Evolutionary conservation across 2,113 vertebrate species (phyloP).

Genomic region (Campylomormyrus numenius): DNA sequence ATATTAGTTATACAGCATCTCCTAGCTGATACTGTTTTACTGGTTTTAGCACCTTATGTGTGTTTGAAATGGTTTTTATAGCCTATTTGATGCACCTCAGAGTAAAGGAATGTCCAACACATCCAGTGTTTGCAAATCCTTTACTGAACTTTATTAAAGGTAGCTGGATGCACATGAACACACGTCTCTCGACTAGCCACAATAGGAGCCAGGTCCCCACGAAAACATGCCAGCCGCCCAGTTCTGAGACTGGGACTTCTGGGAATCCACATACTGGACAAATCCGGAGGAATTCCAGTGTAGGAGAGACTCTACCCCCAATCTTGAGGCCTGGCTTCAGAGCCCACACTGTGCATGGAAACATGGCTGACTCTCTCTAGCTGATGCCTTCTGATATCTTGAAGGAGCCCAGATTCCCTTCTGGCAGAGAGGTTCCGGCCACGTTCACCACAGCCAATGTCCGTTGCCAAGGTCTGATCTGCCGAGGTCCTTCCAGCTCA

Average conservation of each 20-base stretch:
- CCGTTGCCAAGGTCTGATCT: not conserved
- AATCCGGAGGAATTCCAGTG: too few species aligned
- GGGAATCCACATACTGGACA: not conserved
- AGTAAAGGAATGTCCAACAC: not conserved
- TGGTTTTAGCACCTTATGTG: not conserved
- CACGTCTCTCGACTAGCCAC: not conserved
- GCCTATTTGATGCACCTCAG: not conserved
- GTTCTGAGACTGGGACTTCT: not conserved
- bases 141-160: not conserved
- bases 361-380: too few species aligned
- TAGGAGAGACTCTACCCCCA: too few species aligned
- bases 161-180: not conserved
- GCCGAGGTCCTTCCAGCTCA: too few species aligned
- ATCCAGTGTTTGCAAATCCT: not conserved
- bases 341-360: too few species aligned
- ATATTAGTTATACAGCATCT: not conserved
- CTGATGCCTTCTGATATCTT: not conserved
- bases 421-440: too few species aligned
- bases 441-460: too few species aligned
- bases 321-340: too few species aligned
- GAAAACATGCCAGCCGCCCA: not conserved
- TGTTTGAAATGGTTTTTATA: not conserved
- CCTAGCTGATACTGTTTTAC: not conserved
- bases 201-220: not conserved
- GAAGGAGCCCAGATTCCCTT: not conserved